These are phyloP conservation scores for Alligator sinensis DNA, from an alignment of 2,113 vertebrate species.

Conservation along the genomic window DNA sequence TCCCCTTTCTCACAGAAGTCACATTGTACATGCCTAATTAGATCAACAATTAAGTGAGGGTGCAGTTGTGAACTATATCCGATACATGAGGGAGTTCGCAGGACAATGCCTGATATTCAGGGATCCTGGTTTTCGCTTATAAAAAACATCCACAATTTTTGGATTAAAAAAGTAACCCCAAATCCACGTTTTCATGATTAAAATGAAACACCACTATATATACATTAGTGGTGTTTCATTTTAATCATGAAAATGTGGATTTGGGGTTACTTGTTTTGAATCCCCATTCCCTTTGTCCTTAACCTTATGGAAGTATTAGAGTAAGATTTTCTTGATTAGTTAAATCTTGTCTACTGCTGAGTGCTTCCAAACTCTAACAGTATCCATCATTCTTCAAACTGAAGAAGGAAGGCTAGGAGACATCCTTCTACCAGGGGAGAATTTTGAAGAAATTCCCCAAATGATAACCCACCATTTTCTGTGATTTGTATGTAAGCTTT, in stretches of 20 bases:
- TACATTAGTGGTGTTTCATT: no score
- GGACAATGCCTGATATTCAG: background rate
- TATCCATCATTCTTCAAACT: background rate
- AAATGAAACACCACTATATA: no score
- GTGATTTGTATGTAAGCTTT: background rate
- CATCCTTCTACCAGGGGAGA: no score
- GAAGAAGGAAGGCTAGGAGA: background rate
- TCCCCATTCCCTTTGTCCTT: background rate
- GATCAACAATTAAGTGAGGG: background rate
- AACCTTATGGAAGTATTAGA: background rate
- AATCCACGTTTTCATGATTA: no score
- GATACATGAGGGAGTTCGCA: background rate
- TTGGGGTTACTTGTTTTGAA: no score
- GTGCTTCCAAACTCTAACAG: background rate
- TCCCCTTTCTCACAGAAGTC: background rate
- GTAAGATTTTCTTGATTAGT: background rate
- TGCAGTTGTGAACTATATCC: background rate
- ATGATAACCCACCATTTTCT: background rate
- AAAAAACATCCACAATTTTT: no score
- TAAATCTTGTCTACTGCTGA: background rate
- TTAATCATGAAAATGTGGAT: no score
- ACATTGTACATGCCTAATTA: background rate
- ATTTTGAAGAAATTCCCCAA: no score
- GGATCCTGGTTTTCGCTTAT: no score
- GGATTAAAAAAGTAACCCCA: no score